A percentile compares a stretch with the other conserved stretches of the same genome.
Evolutionary conservation across 2,888 invertebrate genomes (phyloP).

Genomic region (Cheilosia pagana): DNA sequence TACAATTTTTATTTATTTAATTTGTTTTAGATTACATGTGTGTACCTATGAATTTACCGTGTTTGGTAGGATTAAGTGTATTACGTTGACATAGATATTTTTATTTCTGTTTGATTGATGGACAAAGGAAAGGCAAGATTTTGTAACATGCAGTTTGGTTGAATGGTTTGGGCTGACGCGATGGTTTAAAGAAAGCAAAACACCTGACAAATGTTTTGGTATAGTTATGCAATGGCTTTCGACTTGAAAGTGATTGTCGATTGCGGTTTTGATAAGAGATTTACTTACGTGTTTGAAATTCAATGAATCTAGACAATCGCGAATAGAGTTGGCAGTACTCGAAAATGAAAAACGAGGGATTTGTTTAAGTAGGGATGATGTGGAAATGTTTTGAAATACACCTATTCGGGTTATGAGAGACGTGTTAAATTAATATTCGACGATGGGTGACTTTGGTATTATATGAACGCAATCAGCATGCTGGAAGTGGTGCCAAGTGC

Average conservation of each 20-base stretch:
- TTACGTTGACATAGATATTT: constrained; percentile 32
- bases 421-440: too few relatives aligned
- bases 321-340: constrained; percentile 4
- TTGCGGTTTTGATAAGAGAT: constrained; percentile 34
- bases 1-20: constrained; percentile 15
- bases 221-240: constrained; percentile 30
- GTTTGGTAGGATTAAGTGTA: constrained; percentile 28
- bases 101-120: background rate
- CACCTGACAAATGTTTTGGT: constrained; percentile 14
- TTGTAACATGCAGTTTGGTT: constrained; percentile 33
- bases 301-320: background rate
- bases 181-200: constrained; percentile 8
- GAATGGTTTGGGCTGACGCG: background rate
- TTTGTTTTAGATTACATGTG: constrained; percentile 32
- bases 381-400: too few relatives aligned
- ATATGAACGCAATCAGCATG: too few relatives aligned
- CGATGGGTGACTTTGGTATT: too few relatives aligned
- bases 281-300: constrained; percentile 25
- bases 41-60: constrained; percentile 7
- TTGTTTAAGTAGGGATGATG: background rate
- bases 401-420: too few relatives aligned
- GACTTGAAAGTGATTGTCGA: constrained; percentile 18
- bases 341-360: background rate
- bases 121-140: background rate
- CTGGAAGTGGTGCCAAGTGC: too few relatives aligned